Percentiles rank a stretch among this genome's conserved stretches.
Evolutionary conservation across 2,113 vertebrate species (phyloP).

Genomic region (Cyanistes caeruleus): DNA sequence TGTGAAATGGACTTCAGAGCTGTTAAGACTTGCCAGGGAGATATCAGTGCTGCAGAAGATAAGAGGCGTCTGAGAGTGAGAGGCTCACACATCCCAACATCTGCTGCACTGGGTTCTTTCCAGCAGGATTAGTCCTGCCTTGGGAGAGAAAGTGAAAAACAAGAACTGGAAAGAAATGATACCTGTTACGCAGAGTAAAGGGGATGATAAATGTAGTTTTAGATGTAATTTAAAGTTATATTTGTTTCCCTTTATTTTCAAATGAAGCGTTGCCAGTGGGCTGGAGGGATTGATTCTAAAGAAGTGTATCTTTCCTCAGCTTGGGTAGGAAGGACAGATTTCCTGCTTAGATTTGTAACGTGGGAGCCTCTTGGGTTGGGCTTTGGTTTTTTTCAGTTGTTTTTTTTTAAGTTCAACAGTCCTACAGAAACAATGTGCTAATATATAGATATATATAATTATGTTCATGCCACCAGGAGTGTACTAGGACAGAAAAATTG

Average conservation of each 20-base stretch:
- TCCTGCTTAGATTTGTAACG: not conserved
- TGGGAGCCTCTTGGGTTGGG: not conserved
- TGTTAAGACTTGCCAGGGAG: not conserved
- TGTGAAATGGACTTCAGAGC: not conserved
- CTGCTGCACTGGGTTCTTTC: not conserved
- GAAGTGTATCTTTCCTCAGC: not conserved
- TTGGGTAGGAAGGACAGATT: not conserved
- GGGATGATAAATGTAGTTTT: not conserved
- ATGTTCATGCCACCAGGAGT: not conserved
- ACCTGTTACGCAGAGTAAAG: not conserved
- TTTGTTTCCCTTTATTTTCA: not conserved
- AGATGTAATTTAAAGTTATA: not conserved
- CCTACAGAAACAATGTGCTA: not conserved
- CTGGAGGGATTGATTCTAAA: not conserved
- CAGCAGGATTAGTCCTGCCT: not conserved
- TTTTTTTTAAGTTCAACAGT: not conserved
- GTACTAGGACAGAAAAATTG: not conserved
- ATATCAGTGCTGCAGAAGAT: not conserved
- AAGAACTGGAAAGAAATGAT: not conserved
- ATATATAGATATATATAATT: not conserved
- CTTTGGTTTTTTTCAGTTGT: not conserved
- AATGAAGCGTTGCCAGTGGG: not conserved
- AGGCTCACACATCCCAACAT: not conserved
- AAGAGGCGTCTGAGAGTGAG: not conserved
- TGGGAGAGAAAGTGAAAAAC: not conserved